Percentiles rank a stretch among this genome's conserved stretches.
phyloP scores from a whole-genome alignment of 2,113 vertebrate species.

The Drymodes brunneopygia region DNA sequence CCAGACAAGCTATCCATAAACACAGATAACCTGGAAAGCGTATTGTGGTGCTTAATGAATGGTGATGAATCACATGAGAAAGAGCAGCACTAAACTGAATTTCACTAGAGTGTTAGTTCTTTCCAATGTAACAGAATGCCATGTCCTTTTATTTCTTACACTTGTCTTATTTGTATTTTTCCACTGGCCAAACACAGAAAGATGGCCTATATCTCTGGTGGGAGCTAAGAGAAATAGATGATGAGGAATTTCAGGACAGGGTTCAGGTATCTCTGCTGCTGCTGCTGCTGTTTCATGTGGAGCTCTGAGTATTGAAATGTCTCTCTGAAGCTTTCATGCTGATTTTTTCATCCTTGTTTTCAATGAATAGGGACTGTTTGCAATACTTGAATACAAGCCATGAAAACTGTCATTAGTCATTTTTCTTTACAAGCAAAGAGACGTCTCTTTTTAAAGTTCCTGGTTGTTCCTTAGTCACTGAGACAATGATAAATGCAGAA shows the following conservation, averaged over 20 bases:
- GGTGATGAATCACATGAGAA: not conserved
- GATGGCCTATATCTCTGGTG: not conserved
- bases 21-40: not conserved
- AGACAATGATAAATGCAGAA: not conserved
- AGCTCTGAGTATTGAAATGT: not conserved
- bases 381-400: not conserved
- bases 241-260: not conserved
- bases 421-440: not conserved
- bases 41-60: not conserved
- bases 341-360: not conserved
- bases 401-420: not conserved
- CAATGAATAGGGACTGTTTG: not conserved
- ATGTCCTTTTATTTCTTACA: not conserved
- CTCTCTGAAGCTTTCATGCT: not conserved
- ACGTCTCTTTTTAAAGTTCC: not conserved
- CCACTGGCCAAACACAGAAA: not conserved
- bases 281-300: not conserved
- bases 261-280: not conserved
- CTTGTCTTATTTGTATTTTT: not conserved
- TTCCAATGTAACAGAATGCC: not conserved
- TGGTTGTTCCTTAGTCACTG: not conserved
- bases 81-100: not conserved
- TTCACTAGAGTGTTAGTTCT: not conserved
- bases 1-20: not conserved
- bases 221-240: not conserved